Evolutionary conservation across 1,140 invertebrate species (phyloP).

Genomic region (Anastrepha ludens): DNA sequence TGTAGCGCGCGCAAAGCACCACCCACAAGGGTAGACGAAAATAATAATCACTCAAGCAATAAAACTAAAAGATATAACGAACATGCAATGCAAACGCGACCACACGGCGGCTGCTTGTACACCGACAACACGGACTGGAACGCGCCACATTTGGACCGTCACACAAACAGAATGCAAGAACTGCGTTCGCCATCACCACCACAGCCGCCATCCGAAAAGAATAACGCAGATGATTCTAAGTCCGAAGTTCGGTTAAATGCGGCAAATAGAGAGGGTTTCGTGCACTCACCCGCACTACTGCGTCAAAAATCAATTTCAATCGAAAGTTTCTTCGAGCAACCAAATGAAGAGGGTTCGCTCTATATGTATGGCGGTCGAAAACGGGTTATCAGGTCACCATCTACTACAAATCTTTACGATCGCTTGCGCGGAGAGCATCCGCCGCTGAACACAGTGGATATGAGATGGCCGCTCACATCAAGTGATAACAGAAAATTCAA

Average conservation of each 20-base stretch:
- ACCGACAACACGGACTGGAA: slow-evolving; percentile 33
- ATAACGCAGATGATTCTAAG: not conserved
- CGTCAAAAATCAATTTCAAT: slow-evolving; percentile 70
- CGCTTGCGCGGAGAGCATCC: slow-evolving; percentile 59
- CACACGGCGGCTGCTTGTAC: not conserved
- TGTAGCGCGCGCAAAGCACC: not conserved
- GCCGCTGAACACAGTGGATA: not conserved
- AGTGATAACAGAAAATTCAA: not conserved
- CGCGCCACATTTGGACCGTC: not conserved
- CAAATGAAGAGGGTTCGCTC: slow-evolving; percentile 70
- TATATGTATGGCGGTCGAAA: slow-evolving; percentile 71
- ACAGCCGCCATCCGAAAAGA: not conserved
- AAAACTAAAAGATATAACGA: not conserved
- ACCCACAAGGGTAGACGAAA: not conserved
- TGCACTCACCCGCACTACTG: slow-evolving; percentile 52
- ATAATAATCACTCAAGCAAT: not conserved
- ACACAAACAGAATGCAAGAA: slow-evolving; percentile 1
- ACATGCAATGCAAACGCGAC: slow-evolving; percentile 31
- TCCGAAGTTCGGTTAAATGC: not conserved
- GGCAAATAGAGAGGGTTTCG: not conserved
- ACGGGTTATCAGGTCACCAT: slow-evolving; percentile 66
- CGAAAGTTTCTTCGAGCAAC: slow-evolving; percentile 71
- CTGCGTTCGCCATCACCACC: slow-evolving; percentile 39
- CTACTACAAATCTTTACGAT: slow-evolving; percentile 68
- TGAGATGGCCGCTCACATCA: not conserved